Evolutionary conservation across 2,888 invertebrate genomes (phyloP).

Genomic region (Trachelus troglodyta): DNA sequence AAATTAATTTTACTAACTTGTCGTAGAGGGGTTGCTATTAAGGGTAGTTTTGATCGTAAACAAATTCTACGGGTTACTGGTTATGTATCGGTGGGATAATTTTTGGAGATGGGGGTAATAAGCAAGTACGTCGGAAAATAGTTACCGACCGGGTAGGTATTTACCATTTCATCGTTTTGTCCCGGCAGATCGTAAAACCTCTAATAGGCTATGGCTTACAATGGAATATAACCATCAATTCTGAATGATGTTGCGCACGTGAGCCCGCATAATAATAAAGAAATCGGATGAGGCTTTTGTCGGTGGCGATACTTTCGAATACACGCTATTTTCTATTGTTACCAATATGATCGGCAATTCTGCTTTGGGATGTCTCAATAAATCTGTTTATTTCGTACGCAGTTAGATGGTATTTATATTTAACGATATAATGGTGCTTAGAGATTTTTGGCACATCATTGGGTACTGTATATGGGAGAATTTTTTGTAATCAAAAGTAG

Average conservation of each 20-base stretch:
- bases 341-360: neutral
- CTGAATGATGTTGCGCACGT: slow-evolving; percentile 60
- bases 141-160: slow-evolving; percentile 25
- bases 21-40: neutral
- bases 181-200: slow-evolving; percentile 42
- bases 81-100: neutral
- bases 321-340: neutral
- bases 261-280: slow-evolving; percentile 51
- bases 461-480: no score
- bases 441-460: no score
- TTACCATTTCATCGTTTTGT: slow-evolving; percentile 45
- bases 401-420: neutral
- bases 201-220: slow-evolving; percentile 53
- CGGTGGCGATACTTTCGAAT: neutral
- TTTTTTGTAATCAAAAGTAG: no score
- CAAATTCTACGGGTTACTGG: neutral
- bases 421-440: neutral
- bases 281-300: slow-evolving; percentile 38
- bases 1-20: neutral
- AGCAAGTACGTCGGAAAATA: neutral
- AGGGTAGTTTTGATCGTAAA: neutral
- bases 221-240: slow-evolving; percentile 58
- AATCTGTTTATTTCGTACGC: neutral
- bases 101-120: neutral
- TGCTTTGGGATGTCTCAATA: neutral